Base-by-base conservation (phyloP, 2,888 invertebrate genomes). In the Acanthopleura granulata region DNA sequence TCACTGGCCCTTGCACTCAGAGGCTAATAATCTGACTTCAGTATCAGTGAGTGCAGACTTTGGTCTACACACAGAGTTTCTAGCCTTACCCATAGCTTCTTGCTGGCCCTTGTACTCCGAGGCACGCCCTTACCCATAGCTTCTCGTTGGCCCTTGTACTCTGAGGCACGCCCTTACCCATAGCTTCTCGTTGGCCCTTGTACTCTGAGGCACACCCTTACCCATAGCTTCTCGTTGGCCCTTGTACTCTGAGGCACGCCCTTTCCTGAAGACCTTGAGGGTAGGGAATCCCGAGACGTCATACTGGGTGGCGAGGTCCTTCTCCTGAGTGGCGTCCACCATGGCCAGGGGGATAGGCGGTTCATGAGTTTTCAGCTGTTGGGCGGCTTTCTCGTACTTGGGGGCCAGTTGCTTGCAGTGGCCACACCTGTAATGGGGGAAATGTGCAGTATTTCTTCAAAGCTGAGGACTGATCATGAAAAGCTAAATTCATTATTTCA, bases 201-300 rank as follows among this genome's bases (percentile, higher is more conserved):
- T 92, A 93, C 30, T 92, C 91, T 81, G 89, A 92, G 14, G 88
- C 86, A 71, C 89, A 80, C 83, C 75, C 82, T 78, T 85, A 91
- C n/a, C 91, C 91, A 74, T 85, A 83, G 50, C 85, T 76, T 89
- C 89, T 75, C 91, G 82, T 25, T 88, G 88, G 16, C 93, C 93
- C 75, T 91, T 91, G 86, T 92, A 93, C 30, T 92, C 91, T 81
- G 89, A 92, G 14, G 88, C 86, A 71, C 89, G 81, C 83, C 89
- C 80, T 25, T 86, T 86, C 62, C 91, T 88, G 86, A 92, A 93
- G 75, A 93, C 87, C 77, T 92, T 92, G 73, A 93, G 79, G 1
- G 93, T 92, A 16, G 93, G 93, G 80, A 91, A 93, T 12, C 92
- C 92, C 14, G 89, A 85, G 49, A 93, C 89, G 50, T 85, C 89